phyloP scores from a whole-genome alignment of 2,113 vertebrate genomes.

The Todiramphus chloris region DNA sequence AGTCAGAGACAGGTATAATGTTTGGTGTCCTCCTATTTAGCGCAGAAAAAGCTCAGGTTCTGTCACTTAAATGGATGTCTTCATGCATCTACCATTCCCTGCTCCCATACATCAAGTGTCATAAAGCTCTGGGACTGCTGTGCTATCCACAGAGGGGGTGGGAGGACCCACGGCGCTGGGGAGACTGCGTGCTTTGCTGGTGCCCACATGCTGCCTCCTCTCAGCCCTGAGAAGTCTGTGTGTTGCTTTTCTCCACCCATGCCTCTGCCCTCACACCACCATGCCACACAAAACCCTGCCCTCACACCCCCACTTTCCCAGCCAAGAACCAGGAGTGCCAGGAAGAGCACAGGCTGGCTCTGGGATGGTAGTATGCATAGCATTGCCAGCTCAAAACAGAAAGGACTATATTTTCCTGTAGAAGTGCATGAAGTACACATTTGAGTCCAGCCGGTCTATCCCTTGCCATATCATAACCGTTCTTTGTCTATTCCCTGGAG shows the following conservation, averaged over 20 bases:
- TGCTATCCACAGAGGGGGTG: accelerated
- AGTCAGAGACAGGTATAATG: background rate
- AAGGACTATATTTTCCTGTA: background rate
- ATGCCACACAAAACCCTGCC: background rate
- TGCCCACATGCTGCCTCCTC: background rate
- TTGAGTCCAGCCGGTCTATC: background rate
- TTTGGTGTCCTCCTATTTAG: accelerated
- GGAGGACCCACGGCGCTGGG: background rate
- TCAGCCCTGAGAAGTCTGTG: background rate
- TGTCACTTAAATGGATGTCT: background rate
- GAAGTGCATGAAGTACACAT: background rate
- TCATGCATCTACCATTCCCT: background rate
- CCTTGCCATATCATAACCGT: background rate
- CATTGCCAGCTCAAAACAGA: background rate
- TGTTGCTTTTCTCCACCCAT: background rate
- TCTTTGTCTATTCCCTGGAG: background rate
- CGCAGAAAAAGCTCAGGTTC: background rate
- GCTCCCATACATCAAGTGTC: background rate
- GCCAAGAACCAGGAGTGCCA: background rate
- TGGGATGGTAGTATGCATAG: background rate
- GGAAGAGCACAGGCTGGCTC: background rate
- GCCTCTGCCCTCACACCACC: background rate
- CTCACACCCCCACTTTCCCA: background rate
- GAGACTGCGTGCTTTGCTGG: background rate
- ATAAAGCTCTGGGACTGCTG: background rate